Percentiles rank a stretch among this genome's conserved stretches.
These are phyloP conservation scores for Pipra filicauda DNA, from an alignment of 2,113 vertebrate species.

Conservation along the genomic window DNA sequence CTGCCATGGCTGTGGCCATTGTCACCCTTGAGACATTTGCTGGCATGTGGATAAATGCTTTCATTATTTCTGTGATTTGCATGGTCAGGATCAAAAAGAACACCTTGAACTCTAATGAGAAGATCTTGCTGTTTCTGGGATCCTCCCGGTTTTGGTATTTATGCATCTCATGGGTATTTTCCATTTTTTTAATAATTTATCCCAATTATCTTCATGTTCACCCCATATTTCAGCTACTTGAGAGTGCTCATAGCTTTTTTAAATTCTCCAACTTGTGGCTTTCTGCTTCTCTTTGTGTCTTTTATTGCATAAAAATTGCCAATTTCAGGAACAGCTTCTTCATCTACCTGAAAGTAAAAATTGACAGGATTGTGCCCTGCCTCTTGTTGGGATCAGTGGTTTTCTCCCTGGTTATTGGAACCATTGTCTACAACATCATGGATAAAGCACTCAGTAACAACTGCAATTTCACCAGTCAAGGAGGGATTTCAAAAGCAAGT, in stretches of 20 bases:
- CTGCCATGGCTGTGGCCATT: accelerated
- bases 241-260: neutral
- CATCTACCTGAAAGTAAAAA: neutral
- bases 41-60: neutral
- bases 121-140: neutral
- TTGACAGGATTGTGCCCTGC: neutral
- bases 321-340: neutral
- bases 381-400: neutral
- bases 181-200: neutral
- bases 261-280: neutral
- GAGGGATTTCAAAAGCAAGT: neutral
- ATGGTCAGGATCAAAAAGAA: neutral
- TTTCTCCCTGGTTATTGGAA: neutral
- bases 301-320: conserved; percentile 40
- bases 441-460: accelerated
- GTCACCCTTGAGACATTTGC: neutral
- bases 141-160: neutral
- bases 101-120: neutral
- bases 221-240: neutral
- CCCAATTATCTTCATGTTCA: neutral
- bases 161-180: neutral
- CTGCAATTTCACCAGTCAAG: accelerated
- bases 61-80: neutral
- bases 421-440: accelerated
- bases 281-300: neutral